Evolutionary conservation across 2,113 vertebrate species (phyloP), one percentile per base, ranked within the genome.

Genomic region (Glareola pratincola): DNA sequence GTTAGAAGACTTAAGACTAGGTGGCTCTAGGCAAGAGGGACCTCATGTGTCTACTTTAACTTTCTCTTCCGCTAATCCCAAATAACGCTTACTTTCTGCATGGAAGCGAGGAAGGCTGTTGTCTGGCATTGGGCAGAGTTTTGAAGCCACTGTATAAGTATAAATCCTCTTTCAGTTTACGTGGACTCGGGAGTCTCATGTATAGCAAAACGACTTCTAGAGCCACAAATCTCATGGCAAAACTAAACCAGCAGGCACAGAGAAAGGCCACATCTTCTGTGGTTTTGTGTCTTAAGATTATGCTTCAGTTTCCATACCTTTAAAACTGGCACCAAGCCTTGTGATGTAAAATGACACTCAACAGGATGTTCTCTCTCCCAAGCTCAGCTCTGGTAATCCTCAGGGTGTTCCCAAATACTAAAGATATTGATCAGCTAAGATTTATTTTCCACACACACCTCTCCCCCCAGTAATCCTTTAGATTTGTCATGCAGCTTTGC

Each of bases 181-280:
- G 0, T 4, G 7, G 36, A 10, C 43, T 54, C 12, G 1, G 26
- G 36, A 51, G 26, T 21, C 41, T 92, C 10, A 1, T 34, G 2
- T 8, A 2, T 8, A 8, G 17, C 71, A 34, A 54, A 86, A 77
- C 26, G 45, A 7, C 71, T 79, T 72, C 3, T 4, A 56, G 48
- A 68, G 53, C 41, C 23, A 18, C 34, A 43, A 8, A 23, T 83
- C 48, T 69, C 23, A 0, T 9, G 72, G 30, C 14, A 18, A 79
- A 86, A 39, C 39, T 30, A 32, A 57, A 8, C 15, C 15, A 21
- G 10, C 10, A 29, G 47, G 36, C 41, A 30, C 73, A 62, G 85
- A 14, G 29, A 27, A 57, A 48, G 30, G 66, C 51, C 20, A 23
- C 0, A 27, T 50, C 67, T 54, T 19, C 48, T 2, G 2, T 10